These are phyloP conservation scores for Nannoperca australis DNA, from an alignment of 2,797 vertebrate genomes.

Conservation along the genomic window DNA sequence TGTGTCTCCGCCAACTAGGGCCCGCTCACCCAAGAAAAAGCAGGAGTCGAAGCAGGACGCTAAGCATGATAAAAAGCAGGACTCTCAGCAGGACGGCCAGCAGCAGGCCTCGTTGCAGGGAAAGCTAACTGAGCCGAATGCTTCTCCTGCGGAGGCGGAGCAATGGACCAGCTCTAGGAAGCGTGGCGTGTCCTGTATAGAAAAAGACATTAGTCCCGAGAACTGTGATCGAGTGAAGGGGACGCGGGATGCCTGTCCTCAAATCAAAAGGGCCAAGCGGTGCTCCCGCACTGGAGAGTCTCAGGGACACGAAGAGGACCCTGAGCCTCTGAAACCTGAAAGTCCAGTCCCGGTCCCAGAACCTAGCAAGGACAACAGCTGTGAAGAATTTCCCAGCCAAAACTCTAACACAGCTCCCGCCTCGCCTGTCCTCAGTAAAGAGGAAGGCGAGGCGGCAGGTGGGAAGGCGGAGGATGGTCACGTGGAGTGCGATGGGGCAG, in stretches of 20 bases:
- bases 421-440: constrained; percentile 62
- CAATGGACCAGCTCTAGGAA: constrained; percentile 92
- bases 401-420: constrained; percentile 57
- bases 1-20: constrained; percentile 90
- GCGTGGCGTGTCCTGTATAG: constrained; percentile 90
- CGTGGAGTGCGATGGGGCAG: constrained; percentile 76
- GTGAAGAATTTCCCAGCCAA: constrained; percentile 83
- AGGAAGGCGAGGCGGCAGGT: constrained; percentile 79
- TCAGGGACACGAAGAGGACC: constrained; percentile 90
- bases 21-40: constrained; percentile 98
- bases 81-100: constrained; percentile 60
- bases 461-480: constrained; percentile 64
- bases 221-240: constrained; percentile 86
- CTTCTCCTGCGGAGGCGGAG: constrained; percentile 85
- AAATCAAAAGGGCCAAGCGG: constrained; percentile 93
- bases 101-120: constrained; percentile 72
- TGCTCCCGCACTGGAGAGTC: constrained; percentile 91
- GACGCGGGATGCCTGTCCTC: constrained; percentile 85
- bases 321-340: constrained; percentile 80
- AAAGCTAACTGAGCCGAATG: constrained; percentile 88
- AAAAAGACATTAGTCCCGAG: constrained; percentile 89
- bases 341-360: constrained; percentile 85
- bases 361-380: constrained; percentile 86
- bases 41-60: constrained; percentile 61
- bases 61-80: constrained; percentile 83